phyloP scores from a whole-genome alignment of 2,888 invertebrate genomes.

The Phortica okadai region DNA sequence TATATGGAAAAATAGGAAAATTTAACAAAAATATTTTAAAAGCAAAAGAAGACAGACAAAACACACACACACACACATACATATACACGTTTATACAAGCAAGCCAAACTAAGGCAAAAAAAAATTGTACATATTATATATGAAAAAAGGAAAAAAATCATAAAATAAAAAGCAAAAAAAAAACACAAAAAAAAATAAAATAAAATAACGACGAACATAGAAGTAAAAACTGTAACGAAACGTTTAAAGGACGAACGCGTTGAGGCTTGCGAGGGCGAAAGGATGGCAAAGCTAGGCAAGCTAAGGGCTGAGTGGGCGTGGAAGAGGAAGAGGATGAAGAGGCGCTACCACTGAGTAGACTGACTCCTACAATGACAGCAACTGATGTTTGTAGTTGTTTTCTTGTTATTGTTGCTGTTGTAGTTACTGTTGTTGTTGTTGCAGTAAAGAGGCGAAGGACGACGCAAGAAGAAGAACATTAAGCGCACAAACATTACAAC shows the following conservation, averaged over 20 bases:
- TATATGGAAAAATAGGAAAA: constrained; percentile 48
- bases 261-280: background rate
- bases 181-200: constrained; percentile 29
- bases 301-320: constrained; percentile 44
- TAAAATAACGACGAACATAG: constrained; percentile 46
- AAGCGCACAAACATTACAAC: constrained; percentile 44
- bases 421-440: constrained; percentile 36
- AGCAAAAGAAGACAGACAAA: constrained; percentile 58
- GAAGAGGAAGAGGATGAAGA: constrained; percentile 46
- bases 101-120: constrained; percentile 49
- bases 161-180: constrained; percentile 42
- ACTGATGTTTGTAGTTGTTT: constrained; percentile 29
- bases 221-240: constrained; percentile 42
- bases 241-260: constrained; percentile 56
- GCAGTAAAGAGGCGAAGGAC: constrained; percentile 59
- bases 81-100: constrained; percentile 37
- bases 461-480: constrained; percentile 42
- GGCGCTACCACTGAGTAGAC: constrained; percentile 46
- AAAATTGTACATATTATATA: constrained; percentile 43
- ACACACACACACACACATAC: constrained; percentile 34
- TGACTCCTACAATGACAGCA: constrained; percentile 65
- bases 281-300: background rate
- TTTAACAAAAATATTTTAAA: constrained; percentile 59
- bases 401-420: constrained; percentile 41
- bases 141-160: background rate